Conservation (phyloP, 2,797 vertebrate genomes). For the Myotis findleyi region DNA sequence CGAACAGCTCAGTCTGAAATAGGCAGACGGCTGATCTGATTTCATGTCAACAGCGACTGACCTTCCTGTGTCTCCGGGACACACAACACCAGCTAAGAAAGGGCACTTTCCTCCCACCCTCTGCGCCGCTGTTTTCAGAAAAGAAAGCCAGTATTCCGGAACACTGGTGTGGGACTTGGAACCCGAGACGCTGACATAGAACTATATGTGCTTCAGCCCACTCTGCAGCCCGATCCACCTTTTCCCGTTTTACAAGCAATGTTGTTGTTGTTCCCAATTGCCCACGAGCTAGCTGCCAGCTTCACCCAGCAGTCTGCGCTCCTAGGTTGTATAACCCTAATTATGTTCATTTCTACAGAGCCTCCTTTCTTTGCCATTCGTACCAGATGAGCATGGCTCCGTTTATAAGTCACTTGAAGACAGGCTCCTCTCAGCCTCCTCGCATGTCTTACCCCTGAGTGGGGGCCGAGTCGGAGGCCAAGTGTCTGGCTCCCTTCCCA, state of each 20-base stretch:
- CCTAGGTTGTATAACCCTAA: background rate
- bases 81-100: background rate
- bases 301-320: background rate
- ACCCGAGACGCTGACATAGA: background rate
- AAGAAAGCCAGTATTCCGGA: background rate
- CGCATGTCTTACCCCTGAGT: background rate
- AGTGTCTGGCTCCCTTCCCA: background rate
- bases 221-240: background rate
- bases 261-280: background rate
- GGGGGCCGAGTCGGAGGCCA: background rate
- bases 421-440: background rate
- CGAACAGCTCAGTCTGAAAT: background rate
- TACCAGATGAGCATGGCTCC: background rate
- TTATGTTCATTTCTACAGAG: background rate
- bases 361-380: background rate
- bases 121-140: background rate
- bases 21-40: background rate
- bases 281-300: background rate
- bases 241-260: constrained; percentile 1
- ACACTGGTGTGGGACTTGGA: background rate
- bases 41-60: background rate
- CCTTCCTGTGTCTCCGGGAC: background rate
- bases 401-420: constrained; percentile 22
- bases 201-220: background rate
- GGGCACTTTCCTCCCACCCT: background rate